These are phyloP conservation scores for Gryllus bimaculatus DNA, from an alignment of 1,140 invertebrate species.

Conservation along the genomic window DNA sequence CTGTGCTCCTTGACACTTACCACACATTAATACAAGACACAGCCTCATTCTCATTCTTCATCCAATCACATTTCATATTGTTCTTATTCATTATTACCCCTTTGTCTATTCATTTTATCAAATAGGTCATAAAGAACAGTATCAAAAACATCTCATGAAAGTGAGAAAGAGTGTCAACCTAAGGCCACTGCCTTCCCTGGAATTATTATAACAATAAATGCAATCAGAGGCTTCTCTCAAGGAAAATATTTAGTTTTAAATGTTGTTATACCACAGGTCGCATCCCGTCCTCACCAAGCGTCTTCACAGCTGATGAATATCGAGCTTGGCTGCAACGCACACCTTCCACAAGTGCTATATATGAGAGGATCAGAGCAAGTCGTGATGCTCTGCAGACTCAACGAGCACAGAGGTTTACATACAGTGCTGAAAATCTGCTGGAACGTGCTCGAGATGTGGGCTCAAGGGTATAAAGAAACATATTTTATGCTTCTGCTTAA, in stretches of 20 bases:
- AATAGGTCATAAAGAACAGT: too few species aligned
- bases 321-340: conserved; percentile 79
- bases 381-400: conserved; percentile 51
- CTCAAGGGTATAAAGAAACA: neutral
- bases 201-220: neutral
- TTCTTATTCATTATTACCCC: too few species aligned
- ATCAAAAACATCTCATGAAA: too few species aligned
- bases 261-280: conserved; percentile 34
- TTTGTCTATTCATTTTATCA: too few species aligned
- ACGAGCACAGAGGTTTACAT: conserved; percentile 66
- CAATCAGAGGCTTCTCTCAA: neutral
- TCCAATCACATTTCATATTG: too few species aligned
- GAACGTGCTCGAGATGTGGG: conserved; percentile 41
- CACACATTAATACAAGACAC: too few species aligned
- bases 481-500: neutral
- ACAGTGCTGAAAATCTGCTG: conserved; percentile 60
- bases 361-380: conserved; percentile 73
- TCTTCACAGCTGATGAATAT: conserved; percentile 86
- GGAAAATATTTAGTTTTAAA: neutral
- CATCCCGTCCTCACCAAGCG: conserved; percentile 56
- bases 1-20: too few species aligned
- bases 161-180: neutral
- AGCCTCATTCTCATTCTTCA: too few species aligned
- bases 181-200: neutral
- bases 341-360: conserved; percentile 84